phyloP scores from a whole-genome alignment of 2,113 vertebrate genomes.

The Tenebrosternarchus preto region DNA sequence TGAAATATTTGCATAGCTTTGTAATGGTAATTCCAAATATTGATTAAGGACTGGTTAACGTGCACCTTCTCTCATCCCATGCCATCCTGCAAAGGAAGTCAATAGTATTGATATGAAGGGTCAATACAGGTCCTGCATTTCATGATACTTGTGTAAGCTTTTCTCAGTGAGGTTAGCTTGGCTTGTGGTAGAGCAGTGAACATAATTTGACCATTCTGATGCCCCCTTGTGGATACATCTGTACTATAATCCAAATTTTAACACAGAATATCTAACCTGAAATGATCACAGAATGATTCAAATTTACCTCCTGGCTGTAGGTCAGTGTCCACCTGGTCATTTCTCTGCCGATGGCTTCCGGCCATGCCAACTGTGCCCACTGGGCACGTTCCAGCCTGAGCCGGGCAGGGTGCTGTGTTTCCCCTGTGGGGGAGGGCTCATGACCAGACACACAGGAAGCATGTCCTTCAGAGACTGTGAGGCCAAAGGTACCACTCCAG shows the following conservation, averaged over 20 bases:
- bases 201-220: not conserved
- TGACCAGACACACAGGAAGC: slow-evolving; percentile 85
- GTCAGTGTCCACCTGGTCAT: slow-evolving; percentile 88
- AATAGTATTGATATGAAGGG: slow-evolving; percentile 28
- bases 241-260: no score
- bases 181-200: not conserved
- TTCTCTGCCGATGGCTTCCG: slow-evolving; percentile 88
- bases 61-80: not conserved
- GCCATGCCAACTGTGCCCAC: slow-evolving; percentile 82
- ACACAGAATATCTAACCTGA: no score
- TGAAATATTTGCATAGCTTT: slow-evolving; percentile 25
- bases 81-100: not conserved
- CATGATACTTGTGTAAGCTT: slow-evolving; percentile 22
- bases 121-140: slow-evolving; percentile 15
- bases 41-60: slow-evolving; percentile 24
- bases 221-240: not conserved
- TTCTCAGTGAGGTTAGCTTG: not conserved
- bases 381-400: slow-evolving; percentile 88
- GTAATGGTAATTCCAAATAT: slow-evolving; percentile 25
- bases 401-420: slow-evolving; percentile 90
- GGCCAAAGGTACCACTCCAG: slow-evolving; percentile 82
- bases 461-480: slow-evolving; percentile 93
- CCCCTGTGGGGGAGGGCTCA: slow-evolving; percentile 87
- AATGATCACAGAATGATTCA: no score
- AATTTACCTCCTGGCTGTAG: slow-evolving; percentile 68